These are phyloP conservation scores for Odontesthes bonariensis DNA, from an alignment of 2,113 vertebrate genomes.

Conservation along the genomic window DNA sequence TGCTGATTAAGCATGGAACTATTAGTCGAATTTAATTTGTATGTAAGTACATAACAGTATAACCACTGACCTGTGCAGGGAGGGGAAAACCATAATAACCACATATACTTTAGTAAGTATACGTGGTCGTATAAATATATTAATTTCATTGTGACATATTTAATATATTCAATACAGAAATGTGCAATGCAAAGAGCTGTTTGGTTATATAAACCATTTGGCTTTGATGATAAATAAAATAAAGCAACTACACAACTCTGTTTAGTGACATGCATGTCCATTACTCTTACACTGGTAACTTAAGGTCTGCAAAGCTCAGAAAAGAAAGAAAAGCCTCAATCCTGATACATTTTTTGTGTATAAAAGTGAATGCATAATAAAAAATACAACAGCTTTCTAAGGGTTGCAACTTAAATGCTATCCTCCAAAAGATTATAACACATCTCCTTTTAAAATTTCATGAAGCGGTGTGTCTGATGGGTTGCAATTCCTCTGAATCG, in stretches of 20 bases:
- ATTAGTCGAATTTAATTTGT: constrained; percentile 30
- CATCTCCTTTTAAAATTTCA: constrained; percentile 75
- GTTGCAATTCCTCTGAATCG: constrained; percentile 62
- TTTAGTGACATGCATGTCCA: constrained; percentile 1
- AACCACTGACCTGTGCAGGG: constrained; percentile 14
- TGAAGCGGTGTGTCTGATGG: constrained; percentile 64
- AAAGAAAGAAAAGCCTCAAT: constrained; percentile 18
- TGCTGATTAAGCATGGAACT: constrained; percentile 25
- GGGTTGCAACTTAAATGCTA: constrained; percentile 35
- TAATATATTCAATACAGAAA: background rate
- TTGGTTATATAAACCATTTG: constrained; percentile 7
- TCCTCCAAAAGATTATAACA: constrained; percentile 47
- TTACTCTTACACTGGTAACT: background rate
- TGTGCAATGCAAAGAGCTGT: background rate
- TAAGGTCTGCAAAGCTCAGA: constrained; percentile 14
- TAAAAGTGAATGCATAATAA: constrained; percentile 28
- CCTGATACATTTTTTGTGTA: constrained; percentile 4
- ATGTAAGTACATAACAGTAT: constrained; percentile 15
- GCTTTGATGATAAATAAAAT: background rate
- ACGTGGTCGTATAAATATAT: too few species aligned
- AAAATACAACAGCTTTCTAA: constrained; percentile 49
- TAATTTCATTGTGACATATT: background rate
- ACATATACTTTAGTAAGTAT: too few species aligned
- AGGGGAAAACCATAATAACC: background rate
- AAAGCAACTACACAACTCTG: background rate